Conservation (phyloP, 2,888 invertebrate genomes). For the Bellardia pandia region DNA sequence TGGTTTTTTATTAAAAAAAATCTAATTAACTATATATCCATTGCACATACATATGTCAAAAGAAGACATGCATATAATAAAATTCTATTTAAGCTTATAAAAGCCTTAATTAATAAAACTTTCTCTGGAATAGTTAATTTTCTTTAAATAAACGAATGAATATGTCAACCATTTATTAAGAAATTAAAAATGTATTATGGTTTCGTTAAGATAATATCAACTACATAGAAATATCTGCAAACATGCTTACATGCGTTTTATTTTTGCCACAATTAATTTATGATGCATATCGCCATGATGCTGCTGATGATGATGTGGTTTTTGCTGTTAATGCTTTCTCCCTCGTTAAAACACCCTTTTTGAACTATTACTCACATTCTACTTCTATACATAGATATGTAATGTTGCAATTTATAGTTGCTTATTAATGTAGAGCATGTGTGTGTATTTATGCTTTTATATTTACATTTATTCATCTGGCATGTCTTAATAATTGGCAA, state of each 20-base stretch:
- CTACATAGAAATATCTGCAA: slow-evolving; percentile 28
- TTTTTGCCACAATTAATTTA: slow-evolving; percentile 68
- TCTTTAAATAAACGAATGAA: slow-evolving; percentile 23
- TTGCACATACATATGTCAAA: too few relatives aligned
- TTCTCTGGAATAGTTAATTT: slow-evolving; percentile 47
- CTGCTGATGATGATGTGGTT: slow-evolving; percentile 4
- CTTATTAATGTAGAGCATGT: neutral
- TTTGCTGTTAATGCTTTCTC: slow-evolving; percentile 60
- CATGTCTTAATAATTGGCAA: slow-evolving; percentile 70
- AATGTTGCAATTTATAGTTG: too few relatives aligned
- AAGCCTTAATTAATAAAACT: slow-evolving; percentile 40
- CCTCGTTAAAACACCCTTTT: slow-evolving; percentile 66
- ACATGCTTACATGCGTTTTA: neutral
- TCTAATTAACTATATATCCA: too few relatives aligned
- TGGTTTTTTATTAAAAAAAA: too few relatives aligned
- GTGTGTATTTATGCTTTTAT: neutral
- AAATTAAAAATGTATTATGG: slow-evolving; percentile 50
- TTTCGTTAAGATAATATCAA: slow-evolving; percentile 38
- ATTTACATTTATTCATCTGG: slow-evolving; percentile 44
- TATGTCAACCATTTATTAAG: slow-evolving; percentile 59
- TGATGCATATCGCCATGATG: slow-evolving; percentile 57
- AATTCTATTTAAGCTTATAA: too few relatives aligned
- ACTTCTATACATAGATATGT: neutral
- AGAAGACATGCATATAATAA: too few relatives aligned
- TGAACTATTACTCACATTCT: slow-evolving; percentile 2